Percentiles rank a stretch among this genome's conserved stretches.
Conservation (phyloP, 2,797 vertebrate species). For the Triplophysa yarkandensis region DNA sequence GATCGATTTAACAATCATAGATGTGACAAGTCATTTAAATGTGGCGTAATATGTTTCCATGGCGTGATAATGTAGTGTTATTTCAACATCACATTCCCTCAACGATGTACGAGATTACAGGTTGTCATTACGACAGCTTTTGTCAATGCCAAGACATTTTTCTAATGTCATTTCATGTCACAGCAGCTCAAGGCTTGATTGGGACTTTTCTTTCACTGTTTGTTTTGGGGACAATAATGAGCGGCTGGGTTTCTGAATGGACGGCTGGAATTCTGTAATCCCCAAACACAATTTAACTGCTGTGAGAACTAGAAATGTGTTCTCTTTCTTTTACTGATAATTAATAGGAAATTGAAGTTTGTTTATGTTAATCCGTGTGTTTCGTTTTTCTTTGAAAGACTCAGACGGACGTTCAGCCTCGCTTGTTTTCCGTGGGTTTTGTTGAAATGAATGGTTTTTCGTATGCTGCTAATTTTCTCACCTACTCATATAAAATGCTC, state of each 20-base stretch:
- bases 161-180: conserved; percentile 15
- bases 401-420: conserved; percentile 46
- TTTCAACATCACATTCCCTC: conserved; percentile 45
- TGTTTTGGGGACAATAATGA: conserved; percentile 44
- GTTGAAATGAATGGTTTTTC: conserved; percentile 51
- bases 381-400: conserved; percentile 49
- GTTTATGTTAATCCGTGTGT: conserved; percentile 55
- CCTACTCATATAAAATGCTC: conserved; percentile 32
- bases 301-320: conserved; percentile 47
- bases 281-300: conserved; percentile 30
- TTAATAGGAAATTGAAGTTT: conserved; percentile 56
- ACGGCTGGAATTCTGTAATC: conserved; percentile 46
- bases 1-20: neutral
- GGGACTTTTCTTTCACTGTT: conserved; percentile 42
- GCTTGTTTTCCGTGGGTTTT: conserved; percentile 48
- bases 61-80: conserved; percentile 19
- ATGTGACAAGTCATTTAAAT: conserved; percentile 37
- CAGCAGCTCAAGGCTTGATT: conserved; percentile 32
- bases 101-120: conserved; percentile 55
- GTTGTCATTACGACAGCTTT: conserved; percentile 53
- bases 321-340: conserved; percentile 50
- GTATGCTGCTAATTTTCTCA: conserved; percentile 27
- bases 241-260: conserved; percentile 41
- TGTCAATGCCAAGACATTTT: conserved; percentile 16
- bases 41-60: conserved; percentile 26